Base-by-base conservation (phyloP, 1,140 invertebrate genomes). In the Megalopta genalis region DNA sequence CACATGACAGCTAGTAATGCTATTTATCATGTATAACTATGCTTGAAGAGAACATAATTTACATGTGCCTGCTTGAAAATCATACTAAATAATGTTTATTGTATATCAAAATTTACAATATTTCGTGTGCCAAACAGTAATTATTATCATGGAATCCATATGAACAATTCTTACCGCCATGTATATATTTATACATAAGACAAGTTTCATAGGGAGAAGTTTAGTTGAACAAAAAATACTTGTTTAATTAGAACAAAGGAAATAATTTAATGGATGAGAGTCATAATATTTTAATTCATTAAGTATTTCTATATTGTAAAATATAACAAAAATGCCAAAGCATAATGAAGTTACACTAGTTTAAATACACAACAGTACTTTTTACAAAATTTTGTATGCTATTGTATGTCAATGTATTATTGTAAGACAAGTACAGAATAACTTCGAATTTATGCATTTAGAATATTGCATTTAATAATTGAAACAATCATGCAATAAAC, bases 241-340 rank as follows among this genome's bases (percentile, higher is more conserved):
- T 12, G 49, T 74, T 84, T 63, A 59, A 72, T 68, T 84, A 46
- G 3, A 75, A 72, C 37, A 32, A 75, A 37, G 59, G 18, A 72
- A 76, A 70, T 67, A 78, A 37, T 75, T 74, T 16, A 67, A 79
- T 60, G 77, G 63, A 79, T 66, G 6, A 74, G 60, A 68, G 62
- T 81, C 66, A 77, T 49, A 14, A 57, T 77, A 80, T 72, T 59
- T 60, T 85, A 76, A 81, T 84, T 71, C 32, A 77, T 67, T 77
- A 77, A 81, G 68, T 64, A 84, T 73, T 59, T 77, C 80, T 84
- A 70, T 80, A 67, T 80, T 79, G 67, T 68, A 65, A 81, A 69
- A 60, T 85, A 69, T 73, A 73, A 84, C 70, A 73, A 67, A 80
- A 77, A 85, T 84, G 83, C 84, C 82, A 85, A 85, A 84, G 84